phyloP scores from a whole-genome alignment of 2,113 vertebrate genomes.

The Mobula birostris region DNA sequence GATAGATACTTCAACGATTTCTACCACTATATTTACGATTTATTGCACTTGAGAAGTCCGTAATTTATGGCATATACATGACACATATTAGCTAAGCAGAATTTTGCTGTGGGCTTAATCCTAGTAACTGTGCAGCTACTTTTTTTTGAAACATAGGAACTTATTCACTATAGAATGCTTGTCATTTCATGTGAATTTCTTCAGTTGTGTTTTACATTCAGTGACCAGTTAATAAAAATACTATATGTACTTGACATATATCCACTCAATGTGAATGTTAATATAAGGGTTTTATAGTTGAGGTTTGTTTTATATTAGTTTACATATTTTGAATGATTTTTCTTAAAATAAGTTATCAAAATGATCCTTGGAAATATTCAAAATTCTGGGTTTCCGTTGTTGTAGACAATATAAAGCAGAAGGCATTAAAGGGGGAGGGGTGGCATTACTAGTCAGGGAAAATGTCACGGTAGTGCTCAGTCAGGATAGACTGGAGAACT shows the following conservation, averaged over 20 bases:
- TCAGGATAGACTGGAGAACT: too few relatives aligned
- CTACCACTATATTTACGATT: background rate
- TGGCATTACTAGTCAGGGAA: too few relatives aligned
- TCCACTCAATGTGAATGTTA: background rate
- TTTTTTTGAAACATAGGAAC: background rate
- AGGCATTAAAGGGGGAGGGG: too few relatives aligned
- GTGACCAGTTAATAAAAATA: constrained; percentile 3
- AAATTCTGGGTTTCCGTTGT: too few relatives aligned
- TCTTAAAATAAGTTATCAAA: background rate
- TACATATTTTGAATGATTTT: background rate
- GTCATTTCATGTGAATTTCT: background rate
- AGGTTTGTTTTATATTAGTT: background rate
- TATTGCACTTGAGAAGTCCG: background rate
- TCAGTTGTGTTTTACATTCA: background rate
- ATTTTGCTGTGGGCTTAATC: background rate
- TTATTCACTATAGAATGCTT: background rate
- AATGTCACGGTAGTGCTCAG: too few relatives aligned
- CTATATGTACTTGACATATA: background rate
- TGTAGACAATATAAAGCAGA: too few relatives aligned
- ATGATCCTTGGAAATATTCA: background rate
- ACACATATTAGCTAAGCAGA: background rate
- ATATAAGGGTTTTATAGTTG: background rate
- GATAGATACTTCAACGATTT: background rate
- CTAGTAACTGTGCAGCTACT: background rate
- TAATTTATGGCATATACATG: background rate